Base-by-base conservation (phyloP, 2,888 invertebrate species). In the Cremastobaeus sp. region DNA sequence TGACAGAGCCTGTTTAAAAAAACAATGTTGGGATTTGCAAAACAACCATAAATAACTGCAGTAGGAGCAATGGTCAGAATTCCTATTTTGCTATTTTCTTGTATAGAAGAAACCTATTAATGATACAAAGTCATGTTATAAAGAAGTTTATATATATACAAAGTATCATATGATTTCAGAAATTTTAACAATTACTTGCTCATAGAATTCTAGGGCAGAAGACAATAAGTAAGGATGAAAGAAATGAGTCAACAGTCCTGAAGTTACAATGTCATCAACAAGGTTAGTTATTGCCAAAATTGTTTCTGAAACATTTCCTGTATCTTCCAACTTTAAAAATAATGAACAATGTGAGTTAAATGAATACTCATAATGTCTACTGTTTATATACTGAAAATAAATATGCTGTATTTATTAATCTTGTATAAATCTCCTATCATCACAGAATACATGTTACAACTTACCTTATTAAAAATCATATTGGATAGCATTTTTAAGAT, bases 1-100 rank as follows among this genome's bases (percentile, higher is more conserved):
- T 76, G 76, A 72, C 85, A 87, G n/a, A 82, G 76, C 73, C 81
- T 80, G 8, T 84, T 83, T n/a, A 88, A 50, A 32, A 83, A 76
- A 2, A 76, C 76, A 57, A 80, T 80, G 60, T 75, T 83, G 45
- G 65, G 79, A 12, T 77, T 77, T 8, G 83, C 59, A 54, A 87
- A 82, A 68, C 81, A 72, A 14, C 82, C 83, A 66, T 88, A 86
- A 66, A 88, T 80, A 2, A 88, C 78, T 11, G 80, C 66, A 5
- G 83, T 43, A 0, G 87, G 84, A 39, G 87, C 82, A 1, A 88
- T 37, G 14, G 83, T 83, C 74, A 82, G 79, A n/a, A 78, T 37
- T n/a, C 60, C 48, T 11, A 82, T 14, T n/a, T 57, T 48, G 15
- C 37, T 37, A 1, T 4, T 37, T 37, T 12, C 3, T 15, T 37